Conservation (phyloP, 2,888 invertebrate species). For the Conops quadrifasciatus region DNA sequence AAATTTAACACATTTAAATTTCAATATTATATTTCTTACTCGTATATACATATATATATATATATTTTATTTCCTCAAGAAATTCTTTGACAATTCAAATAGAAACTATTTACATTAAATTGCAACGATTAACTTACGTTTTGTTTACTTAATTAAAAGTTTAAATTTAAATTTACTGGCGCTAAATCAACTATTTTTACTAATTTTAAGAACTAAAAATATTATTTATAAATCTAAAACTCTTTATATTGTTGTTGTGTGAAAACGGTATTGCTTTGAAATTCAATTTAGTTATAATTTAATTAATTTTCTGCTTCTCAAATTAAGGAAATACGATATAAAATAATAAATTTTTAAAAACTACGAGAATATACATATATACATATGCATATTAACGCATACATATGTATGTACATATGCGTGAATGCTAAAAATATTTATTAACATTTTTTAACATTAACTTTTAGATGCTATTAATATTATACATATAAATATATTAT, state of each 20-base stretch:
- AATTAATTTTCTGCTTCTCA: too few species aligned
- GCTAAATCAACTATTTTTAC: neutral
- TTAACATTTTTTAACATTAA: slow-evolving; percentile 28
- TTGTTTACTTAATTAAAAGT: slow-evolving; percentile 23
- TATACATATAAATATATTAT: too few species aligned
- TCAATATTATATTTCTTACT: neutral
- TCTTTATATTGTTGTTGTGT: neutral
- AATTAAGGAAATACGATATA: neutral
- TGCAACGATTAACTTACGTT: too few species aligned
- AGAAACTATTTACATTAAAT: too few species aligned
- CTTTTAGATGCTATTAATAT: slow-evolving; percentile 32
- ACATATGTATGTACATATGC: neutral
- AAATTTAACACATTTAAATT: neutral
- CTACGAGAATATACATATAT: neutral
- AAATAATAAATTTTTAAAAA: neutral
- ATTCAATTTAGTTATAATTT: too few species aligned
- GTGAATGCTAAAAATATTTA: slow-evolving; percentile 27
- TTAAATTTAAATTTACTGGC: neutral
- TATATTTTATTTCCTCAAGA: slow-evolving; percentile 2
- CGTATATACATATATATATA: slow-evolving; percentile 20
- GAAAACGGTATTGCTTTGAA: too few species aligned
- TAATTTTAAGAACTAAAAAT: neutral
- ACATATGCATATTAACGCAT: neutral
- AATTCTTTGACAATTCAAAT: too few species aligned
- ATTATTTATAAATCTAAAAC: slow-evolving; percentile 6